These are phyloP conservation scores for Cathartes aura DNA, from an alignment of 2,113 vertebrate species.

Conservation along the genomic window DNA sequence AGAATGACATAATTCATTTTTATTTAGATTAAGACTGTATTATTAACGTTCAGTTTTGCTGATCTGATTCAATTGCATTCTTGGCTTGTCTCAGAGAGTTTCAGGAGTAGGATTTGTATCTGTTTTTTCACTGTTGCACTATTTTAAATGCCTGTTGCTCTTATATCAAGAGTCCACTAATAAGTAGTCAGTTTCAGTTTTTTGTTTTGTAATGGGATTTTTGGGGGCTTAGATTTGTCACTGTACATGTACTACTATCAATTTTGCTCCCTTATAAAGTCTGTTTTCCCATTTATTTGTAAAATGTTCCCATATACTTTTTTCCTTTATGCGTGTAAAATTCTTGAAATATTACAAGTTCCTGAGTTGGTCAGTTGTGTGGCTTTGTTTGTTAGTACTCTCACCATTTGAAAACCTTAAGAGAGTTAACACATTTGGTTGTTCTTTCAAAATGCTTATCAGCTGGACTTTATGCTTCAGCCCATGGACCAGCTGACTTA, in stretches of 20 bases:
- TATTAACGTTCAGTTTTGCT: background rate
- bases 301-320: background rate
- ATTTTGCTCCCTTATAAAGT: background rate
- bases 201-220: background rate
- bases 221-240: background rate
- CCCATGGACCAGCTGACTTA: background rate
- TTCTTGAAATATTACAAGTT: background rate
- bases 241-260: background rate
- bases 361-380: background rate
- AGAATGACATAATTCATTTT: constrained; percentile 13
- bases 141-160: background rate
- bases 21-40: constrained; percentile 21
- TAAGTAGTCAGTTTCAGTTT: background rate
- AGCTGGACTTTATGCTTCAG: background rate
- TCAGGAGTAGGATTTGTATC: background rate
- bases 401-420: background rate
- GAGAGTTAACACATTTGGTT: background rate
- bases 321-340: background rate
- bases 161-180: background rate
- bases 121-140: background rate
- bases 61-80: background rate
- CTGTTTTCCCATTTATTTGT: background rate
- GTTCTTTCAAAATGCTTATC: background rate
- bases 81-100: background rate
- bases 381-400: background rate